Base-by-base conservation (phyloP, 2,888 invertebrate genomes). In the Pyrochroa serraticornis region DNA sequence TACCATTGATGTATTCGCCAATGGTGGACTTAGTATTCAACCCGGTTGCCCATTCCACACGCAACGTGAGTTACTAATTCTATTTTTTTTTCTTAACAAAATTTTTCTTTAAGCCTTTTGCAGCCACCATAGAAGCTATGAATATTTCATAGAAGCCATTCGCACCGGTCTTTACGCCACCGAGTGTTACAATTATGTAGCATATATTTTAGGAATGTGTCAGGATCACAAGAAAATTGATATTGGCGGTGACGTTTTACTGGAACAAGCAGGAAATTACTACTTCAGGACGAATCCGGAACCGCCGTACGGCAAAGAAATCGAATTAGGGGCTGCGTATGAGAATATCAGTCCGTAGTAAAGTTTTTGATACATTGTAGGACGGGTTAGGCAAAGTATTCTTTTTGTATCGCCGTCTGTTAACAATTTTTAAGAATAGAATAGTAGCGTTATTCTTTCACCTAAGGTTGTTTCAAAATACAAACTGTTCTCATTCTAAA, bases 71-170 rank as follows among this genome's bases (percentile, higher is more conserved):
- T 43, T 39, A 8, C 9, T 39, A 6, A 34, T 14, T 30, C 10
- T 9, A 31, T 12, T 10, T 12, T 8, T 39, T 9, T 6, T 6
- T 5, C 2, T 10, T n/a, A 12, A 13, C 6, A 9, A 43, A 14
- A 43, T 12, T 3, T 9, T 10, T 48, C 33, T 2, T 60, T 35
- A 43, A 60, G 60, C 31, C 14, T 44, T 52, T 8, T 63, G 63
- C 30, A 55, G 58, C 14, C 63, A 63, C 38, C 57, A 55, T 7
- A 52, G 49, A 9, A 63, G 63, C 42, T 31, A 39, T 5, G 36
- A 42, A n/a, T 51, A 46, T 35, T 63, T 37, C 22, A 35, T 48
- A 1, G 59, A 59, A 32, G 57, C 63, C 30, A 33, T 7, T 33
- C 22, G 7, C 32, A 37, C 3, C 32, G 42, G 2, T 48, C 37